phyloP scores from a whole-genome alignment of 2,113 vertebrate genomes.

The Spermophilus dauricus region DNA sequence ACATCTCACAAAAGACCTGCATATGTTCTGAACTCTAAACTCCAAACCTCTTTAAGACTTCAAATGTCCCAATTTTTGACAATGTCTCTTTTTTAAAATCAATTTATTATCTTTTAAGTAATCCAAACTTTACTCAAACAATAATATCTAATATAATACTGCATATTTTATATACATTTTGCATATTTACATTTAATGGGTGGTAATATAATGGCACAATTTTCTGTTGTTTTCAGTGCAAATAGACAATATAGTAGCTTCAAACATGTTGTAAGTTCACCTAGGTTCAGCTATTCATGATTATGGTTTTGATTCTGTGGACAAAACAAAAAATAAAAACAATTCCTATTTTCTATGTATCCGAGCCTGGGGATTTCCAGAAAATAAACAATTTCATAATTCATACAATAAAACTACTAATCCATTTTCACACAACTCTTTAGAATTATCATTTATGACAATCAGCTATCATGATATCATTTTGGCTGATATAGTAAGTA shows the following conservation, averaged over 20 bases:
- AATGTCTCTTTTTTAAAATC: neutral
- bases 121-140: neutral
- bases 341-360: constrained; percentile 12
- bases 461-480: neutral
- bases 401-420: neutral
- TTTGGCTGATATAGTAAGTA: neutral
- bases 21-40: neutral
- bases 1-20: neutral
- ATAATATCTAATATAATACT: neutral
- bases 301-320: neutral
- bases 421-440: neutral
- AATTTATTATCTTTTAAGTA: neutral
- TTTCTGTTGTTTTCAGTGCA: constrained; percentile 3
- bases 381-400: neutral
- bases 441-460: neutral
- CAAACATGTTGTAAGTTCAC: neutral
- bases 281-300: neutral
- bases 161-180: neutral
- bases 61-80: neutral
- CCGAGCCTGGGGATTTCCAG: neutral
- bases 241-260: neutral
- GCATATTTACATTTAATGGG: constrained; percentile 6
- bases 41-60: neutral
- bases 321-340: neutral
- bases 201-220: neutral